These are phyloP conservation scores for Mesorhabditis sp. DNA, from an alignment of 2,888 invertebrate species.

Conservation along the genomic window DNA sequence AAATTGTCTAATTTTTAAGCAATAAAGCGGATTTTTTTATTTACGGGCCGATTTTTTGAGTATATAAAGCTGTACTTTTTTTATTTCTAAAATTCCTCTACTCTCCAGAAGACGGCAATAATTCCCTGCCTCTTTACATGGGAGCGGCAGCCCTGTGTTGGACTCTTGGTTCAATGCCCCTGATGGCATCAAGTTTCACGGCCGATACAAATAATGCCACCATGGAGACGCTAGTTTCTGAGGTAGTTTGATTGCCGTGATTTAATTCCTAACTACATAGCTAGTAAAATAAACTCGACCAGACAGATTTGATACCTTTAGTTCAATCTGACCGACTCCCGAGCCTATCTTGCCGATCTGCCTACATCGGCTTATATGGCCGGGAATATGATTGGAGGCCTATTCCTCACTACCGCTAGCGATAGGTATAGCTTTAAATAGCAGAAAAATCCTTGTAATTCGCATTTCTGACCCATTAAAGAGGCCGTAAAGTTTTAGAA, in stretches of 20 bases:
- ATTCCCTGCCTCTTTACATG: neutral
- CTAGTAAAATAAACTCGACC: too few relatives aligned
- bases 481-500: too few relatives aligned
- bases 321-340: slow-evolving; percentile 15
- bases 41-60: too few relatives aligned
- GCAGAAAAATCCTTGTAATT: neutral
- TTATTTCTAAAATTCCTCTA: too few relatives aligned
- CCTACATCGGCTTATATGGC: slow-evolving; percentile 19
- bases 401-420: slow-evolving; percentile 9
- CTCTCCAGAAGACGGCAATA: neutral
- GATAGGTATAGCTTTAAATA: slow-evolving; percentile 13
- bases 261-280: too few relatives aligned
- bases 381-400: slow-evolving; percentile 20
- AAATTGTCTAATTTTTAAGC: too few relatives aligned
- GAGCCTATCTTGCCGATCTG: slow-evolving; percentile 15
- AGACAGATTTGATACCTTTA: too few relatives aligned
- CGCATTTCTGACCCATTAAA: neutral
- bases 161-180: neutral
- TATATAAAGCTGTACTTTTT: too few relatives aligned
- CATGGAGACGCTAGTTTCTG: slow-evolving; percentile 14
- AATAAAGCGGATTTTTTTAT: too few relatives aligned
- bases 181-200: neutral
- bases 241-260: slow-evolving; percentile 9
- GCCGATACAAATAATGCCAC: slow-evolving; percentile 7
- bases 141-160: neutral